Conservation (phyloP, 37 sponge, comb jelly and placozoan genomes). For the Halichondria panicea region DNA sequence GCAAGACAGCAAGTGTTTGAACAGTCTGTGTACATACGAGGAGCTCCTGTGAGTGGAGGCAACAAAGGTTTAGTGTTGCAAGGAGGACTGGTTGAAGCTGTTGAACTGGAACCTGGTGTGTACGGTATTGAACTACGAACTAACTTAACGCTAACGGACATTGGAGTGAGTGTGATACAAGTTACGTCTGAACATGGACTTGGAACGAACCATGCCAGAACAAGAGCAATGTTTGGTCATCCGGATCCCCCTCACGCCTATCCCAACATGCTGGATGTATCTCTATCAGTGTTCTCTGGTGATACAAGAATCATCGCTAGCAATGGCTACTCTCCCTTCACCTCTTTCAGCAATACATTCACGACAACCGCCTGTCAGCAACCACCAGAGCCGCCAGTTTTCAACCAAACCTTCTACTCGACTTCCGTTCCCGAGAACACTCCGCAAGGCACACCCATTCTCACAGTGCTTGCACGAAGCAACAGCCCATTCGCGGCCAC, state of each 20-base stretch:
- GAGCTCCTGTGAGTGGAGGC: constrained; percentile 5
- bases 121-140: constrained; percentile 37
- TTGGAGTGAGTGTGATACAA: constrained; percentile 69
- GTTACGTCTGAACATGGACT: constrained; percentile 9
- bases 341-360: constrained; percentile 34
- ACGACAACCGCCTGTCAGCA: constrained; percentile 19
- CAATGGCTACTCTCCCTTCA: constrained; percentile 66
- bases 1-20: constrained; percentile 34
- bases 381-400: constrained; percentile 28
- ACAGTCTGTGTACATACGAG: constrained; percentile 9
- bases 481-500: neutral
- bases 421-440: constrained; percentile 23
- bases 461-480: constrained; percentile 34
- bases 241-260: constrained; percentile 53
- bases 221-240: constrained; percentile 54
- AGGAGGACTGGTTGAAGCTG: constrained; percentile 70
- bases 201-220: constrained; percentile 23
- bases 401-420: constrained; percentile 4
- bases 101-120: constrained; percentile 28
- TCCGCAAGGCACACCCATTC: constrained; percentile 17
- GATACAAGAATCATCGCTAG: constrained; percentile 7
- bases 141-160: constrained; percentile 41
- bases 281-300: constrained; percentile 5
- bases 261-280: constrained; percentile 26
- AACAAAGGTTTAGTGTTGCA: constrained; percentile 24